phyloP scores from a whole-genome alignment of 2,888 invertebrate species.

The Branchipolynoe longqiensis region DNA sequence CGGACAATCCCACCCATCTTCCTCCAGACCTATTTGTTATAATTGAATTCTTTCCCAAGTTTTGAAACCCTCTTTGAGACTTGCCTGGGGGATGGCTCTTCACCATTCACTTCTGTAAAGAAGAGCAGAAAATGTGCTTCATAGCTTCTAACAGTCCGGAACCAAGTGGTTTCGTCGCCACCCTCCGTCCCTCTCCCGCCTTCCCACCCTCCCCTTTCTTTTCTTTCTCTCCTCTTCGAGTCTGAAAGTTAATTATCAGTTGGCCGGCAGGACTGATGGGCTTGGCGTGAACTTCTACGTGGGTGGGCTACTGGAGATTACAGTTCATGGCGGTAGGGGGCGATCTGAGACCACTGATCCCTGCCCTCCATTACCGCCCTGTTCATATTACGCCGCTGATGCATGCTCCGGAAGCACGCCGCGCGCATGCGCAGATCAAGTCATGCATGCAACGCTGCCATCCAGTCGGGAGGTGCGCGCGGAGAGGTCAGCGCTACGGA shows the following conservation, averaged over 20 bases:
- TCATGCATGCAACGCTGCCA: constrained; percentile 43
- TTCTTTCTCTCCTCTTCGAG: background rate
- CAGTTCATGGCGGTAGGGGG: background rate
- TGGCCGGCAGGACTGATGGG: background rate
- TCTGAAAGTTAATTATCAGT: constrained; percentile 16
- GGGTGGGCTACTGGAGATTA: constrained; percentile 12
- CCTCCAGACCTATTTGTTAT: no score
- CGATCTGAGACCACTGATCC: background rate
- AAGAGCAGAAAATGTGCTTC: no score
- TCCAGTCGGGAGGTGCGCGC: background rate
- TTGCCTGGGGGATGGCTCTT: no score
- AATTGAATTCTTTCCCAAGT: no score
- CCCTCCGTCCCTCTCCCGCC: background rate
- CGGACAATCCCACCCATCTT: no score
- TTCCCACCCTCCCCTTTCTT: background rate
- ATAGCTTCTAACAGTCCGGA: background rate
- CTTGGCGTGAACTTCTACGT: background rate
- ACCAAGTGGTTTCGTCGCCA: background rate
- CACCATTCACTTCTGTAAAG: no score
- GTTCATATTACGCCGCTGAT: constrained; percentile 34
- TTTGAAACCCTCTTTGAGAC: no score
- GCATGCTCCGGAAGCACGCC: constrained; percentile 11
- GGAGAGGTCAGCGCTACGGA: no score
- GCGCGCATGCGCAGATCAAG: constrained; percentile 32
- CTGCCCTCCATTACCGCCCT: constrained; percentile 10